Percentiles rank a stretch among this genome's conserved stretches.
These are phyloP conservation scores for Popillia japonica DNA, from an alignment of 1,140 invertebrate genomes.

Conservation along the genomic window DNA sequence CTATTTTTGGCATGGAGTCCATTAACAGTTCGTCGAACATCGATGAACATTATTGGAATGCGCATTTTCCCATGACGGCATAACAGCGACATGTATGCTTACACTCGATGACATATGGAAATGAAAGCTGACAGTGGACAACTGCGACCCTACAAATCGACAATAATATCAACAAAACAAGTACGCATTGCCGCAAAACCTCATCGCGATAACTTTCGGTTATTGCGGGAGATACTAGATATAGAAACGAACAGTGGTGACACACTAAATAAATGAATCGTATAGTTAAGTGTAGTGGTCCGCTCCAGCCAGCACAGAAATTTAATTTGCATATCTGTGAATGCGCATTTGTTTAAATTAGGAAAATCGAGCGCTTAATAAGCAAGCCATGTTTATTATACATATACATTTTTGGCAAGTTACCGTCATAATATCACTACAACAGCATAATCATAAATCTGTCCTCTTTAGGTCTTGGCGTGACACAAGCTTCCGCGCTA, in stretches of 20 bases:
- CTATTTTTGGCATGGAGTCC: not conserved
- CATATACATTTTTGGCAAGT: not conserved
- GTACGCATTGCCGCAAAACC: not conserved
- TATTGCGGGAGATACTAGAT: not conserved
- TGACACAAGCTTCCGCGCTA: too few species aligned
- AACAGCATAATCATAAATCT: too few species aligned
- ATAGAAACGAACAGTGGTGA: conserved; percentile 3
- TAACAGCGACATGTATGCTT: not conserved
- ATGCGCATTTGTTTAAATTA: not conserved
- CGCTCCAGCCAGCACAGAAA: not conserved
- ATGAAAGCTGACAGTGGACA: not conserved
- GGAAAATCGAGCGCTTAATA: not conserved
- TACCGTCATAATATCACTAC: too few species aligned
- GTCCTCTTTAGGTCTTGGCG: too few species aligned
- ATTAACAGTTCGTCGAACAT: not conserved
- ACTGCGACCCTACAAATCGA: not conserved
- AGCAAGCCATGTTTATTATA: not conserved
- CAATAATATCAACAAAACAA: not conserved
- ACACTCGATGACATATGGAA: not conserved
- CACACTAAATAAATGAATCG: conserved; percentile 5
- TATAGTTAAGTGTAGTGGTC: not conserved
- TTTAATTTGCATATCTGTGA: conserved; percentile 11
- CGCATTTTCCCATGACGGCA: not conserved
- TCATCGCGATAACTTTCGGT: conserved; percentile 4
- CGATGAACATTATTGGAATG: conserved; percentile 1